Evolutionary conservation across 2,797 vertebrate species (phyloP).

Genomic region (Gobionotothen gibberifrons): DNA sequence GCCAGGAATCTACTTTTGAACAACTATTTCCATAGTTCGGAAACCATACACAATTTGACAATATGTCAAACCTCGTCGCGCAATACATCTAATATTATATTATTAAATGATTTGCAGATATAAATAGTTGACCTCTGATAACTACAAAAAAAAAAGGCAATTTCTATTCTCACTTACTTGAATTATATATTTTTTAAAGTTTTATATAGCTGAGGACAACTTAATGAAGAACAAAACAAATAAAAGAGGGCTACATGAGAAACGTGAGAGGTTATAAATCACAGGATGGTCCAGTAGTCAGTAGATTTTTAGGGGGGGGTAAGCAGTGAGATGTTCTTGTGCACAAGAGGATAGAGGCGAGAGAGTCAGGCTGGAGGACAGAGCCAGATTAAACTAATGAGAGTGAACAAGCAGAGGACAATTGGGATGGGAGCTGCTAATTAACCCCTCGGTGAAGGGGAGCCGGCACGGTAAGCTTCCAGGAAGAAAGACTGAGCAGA

Average conservation of each 20-base stretch:
- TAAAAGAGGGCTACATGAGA: background rate
- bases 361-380: constrained; percentile 75
- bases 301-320: constrained; percentile 42
- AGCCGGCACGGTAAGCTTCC: constrained; percentile 62
- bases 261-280: constrained; percentile 3
- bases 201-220: background rate
- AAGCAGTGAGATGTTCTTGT: constrained; percentile 67
- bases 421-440: constrained; percentile 77
- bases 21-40: background rate
- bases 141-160: background rate
- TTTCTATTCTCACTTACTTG: background rate
- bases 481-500: constrained; percentile 37
- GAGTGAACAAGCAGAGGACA: constrained; percentile 84
- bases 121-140: background rate
- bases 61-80: background rate
- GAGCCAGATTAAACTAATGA: constrained; percentile 84
- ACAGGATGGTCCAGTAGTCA: constrained; percentile 18
- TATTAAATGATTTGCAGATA: background rate
- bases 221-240: background rate
- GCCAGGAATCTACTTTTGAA: background rate
- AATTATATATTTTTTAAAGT: no score
- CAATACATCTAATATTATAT: background rate
- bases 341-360: constrained; percentile 74
- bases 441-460: constrained; percentile 76
- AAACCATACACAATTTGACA: background rate